These are phyloP conservation scores for Schizotus pectinicornis DNA, from an alignment of 2,888 invertebrate species.

Conservation along the genomic window DNA sequence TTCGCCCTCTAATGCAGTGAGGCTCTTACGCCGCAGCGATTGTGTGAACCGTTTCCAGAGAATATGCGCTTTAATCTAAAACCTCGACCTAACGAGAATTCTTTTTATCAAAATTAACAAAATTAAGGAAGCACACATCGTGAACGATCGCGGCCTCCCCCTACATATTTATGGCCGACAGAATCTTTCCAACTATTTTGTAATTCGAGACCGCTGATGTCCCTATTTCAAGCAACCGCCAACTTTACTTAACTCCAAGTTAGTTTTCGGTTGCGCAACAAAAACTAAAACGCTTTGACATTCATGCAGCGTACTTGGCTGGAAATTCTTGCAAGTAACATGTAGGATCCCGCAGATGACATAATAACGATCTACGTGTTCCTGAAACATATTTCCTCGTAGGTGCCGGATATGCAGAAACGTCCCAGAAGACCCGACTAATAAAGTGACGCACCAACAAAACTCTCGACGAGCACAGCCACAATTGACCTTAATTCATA, in stretches of 20 bases:
- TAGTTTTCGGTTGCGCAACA: slow-evolving; percentile 17
- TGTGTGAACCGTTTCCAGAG: too few relatives aligned
- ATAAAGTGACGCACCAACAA: background rate
- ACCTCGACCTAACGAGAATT: too few relatives aligned
- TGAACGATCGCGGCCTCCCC: too few relatives aligned
- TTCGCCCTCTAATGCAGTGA: too few relatives aligned
- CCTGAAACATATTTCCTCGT: slow-evolving; percentile 10
- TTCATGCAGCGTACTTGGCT: slow-evolving; percentile 25
- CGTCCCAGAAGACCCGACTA: background rate
- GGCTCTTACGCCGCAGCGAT: too few relatives aligned
- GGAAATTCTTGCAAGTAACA: slow-evolving; percentile 26
- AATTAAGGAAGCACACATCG: too few relatives aligned
- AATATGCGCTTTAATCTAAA: too few relatives aligned
- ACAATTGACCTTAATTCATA: slow-evolving; percentile 23
- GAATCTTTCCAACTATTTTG: too few relatives aligned
- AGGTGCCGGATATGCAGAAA: slow-evolving; percentile 10
- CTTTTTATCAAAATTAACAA: too few relatives aligned
- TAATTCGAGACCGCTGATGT: slow-evolving; percentile 1
- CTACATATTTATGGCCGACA: too few relatives aligned
- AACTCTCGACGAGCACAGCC: background rate
- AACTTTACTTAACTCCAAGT: slow-evolving; percentile 12
- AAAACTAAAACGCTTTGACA: slow-evolving; percentile 22
- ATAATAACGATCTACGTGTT: slow-evolving; percentile 28
- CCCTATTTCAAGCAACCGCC: slow-evolving; percentile 8
- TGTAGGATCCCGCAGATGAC: slow-evolving; percentile 30